These are phyloP conservation scores for Okamejei kenojei DNA, from an alignment of 2,797 vertebrate genomes.

Conservation along the genomic window DNA sequence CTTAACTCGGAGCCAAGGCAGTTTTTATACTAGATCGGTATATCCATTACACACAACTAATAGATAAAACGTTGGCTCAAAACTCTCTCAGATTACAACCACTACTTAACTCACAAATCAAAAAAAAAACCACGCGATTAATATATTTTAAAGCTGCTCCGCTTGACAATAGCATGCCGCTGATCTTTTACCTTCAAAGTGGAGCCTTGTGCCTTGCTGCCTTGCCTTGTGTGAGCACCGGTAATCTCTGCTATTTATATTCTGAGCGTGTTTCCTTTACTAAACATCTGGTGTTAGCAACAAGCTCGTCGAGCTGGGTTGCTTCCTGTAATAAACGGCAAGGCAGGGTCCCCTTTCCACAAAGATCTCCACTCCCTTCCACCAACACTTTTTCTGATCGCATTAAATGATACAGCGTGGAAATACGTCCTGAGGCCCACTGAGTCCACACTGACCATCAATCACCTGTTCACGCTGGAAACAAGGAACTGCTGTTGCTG, in stretches of 20 bases:
- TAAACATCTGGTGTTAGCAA: neutral
- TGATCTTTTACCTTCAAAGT: neutral
- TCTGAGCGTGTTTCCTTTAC: neutral
- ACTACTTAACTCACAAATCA: neutral
- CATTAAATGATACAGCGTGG: too few species aligned
- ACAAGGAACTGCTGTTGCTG: too few species aligned
- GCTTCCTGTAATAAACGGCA: neutral
- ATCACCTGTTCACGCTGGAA: too few species aligned
- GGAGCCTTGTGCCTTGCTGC: neutral
- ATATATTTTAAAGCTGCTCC: neutral
- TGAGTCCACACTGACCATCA: too few species aligned
- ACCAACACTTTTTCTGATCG: neutral
- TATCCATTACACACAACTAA: neutral
- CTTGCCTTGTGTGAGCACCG: neutral
- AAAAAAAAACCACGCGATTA: too few species aligned
- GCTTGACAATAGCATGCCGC: neutral
- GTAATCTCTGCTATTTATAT: neutral
- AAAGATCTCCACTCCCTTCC: neutral
- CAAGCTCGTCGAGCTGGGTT: neutral
- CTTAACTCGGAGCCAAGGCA: neutral
- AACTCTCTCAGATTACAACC: neutral
- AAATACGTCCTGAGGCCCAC: too few species aligned
- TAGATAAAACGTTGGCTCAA: neutral
- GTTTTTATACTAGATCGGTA: neutral
- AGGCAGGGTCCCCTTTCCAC: neutral